These are phyloP conservation scores for Helobdella robusta DNA, from an alignment of 2,888 invertebrate species.

Conservation along the genomic window DNA sequence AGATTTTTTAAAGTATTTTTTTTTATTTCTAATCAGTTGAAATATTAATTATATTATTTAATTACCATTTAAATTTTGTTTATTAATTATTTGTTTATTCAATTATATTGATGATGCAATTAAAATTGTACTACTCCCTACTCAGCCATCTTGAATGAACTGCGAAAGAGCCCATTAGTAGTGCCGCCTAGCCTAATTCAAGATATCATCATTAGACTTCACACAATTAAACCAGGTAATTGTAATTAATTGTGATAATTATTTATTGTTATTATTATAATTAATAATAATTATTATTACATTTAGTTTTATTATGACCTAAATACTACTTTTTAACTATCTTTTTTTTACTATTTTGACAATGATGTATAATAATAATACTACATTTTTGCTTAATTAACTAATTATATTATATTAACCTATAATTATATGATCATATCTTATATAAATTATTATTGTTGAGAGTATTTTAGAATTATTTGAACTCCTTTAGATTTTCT, in stretches of 20 bases:
- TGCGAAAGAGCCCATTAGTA: slow-evolving; percentile 1
- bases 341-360: no score
- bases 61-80: neutral
- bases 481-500: no score
- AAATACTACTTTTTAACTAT: no score
- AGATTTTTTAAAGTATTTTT: no score
- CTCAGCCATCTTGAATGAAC: neutral
- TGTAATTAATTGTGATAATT: neutral
- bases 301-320: neutral
- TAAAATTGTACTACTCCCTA: neutral
- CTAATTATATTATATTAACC: no score
- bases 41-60: neutral
- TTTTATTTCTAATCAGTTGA: no score
- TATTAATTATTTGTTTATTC: neutral
- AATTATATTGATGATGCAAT: neutral
- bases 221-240: slow-evolving; percentile 8
- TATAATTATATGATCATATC: no score
- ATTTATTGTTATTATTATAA: neutral
- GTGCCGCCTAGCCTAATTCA: slow-evolving; percentile 8
- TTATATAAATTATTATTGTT: no score
- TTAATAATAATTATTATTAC: neutral
- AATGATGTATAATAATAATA: no score
- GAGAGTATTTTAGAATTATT: no score
- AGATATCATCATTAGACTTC: slow-evolving; percentile 3
- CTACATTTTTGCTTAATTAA: no score